Base-by-base conservation (phyloP, 2,888 invertebrate genomes). In the Acholoe squamosa region DNA sequence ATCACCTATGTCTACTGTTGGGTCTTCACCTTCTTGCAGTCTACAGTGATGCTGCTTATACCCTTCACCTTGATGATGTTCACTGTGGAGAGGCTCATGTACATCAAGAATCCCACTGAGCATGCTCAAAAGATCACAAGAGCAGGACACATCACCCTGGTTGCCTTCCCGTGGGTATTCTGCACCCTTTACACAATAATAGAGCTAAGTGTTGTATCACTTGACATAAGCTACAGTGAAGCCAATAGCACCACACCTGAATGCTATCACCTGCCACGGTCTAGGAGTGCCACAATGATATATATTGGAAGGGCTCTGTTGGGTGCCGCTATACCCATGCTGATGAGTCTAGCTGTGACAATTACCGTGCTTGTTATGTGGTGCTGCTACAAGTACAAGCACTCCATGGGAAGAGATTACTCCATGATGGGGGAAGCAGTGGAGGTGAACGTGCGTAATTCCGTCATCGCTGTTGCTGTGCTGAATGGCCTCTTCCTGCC, bases 111-210 rank as follows among this genome's bases (percentile, higher is more conserved):
- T 19, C 61, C 61, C 5, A 61, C n/a, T n/a, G 61, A n/a, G 1
- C 61, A 61, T 61, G 61, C 61, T n/a, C 61, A 61, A 14, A 61
- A 61, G 61, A 61, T 61, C n/a, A 61, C 61, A 61, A 19, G 14
- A 61, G 61, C 61, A 61, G 61, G 61, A n/a, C 22, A 19, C n/a
- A 61, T 61, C 14, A 61, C 61, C 19, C n/a, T 61, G n/a, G 61
- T 61, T 19, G 61, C n/a, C 19, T 61, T 61, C n/a, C 61, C 61
- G 5, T 61, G 61, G 61, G 61, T 61, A 19, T n/a, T 61, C 22
- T n/a, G 61, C 61, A 61, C 3, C 19, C 22, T 61, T 3, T 61
- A 43, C 10, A 7, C 43, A 7, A 43, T 43, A 7, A 43, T 43
- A 43, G 43, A 43, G 43, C 3, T 43, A 3, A 3, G 10, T 43